Evolutionary conservation across 2,113 vertebrate genomes (phyloP).

Genomic region (Corythornis vintsioides): DNA sequence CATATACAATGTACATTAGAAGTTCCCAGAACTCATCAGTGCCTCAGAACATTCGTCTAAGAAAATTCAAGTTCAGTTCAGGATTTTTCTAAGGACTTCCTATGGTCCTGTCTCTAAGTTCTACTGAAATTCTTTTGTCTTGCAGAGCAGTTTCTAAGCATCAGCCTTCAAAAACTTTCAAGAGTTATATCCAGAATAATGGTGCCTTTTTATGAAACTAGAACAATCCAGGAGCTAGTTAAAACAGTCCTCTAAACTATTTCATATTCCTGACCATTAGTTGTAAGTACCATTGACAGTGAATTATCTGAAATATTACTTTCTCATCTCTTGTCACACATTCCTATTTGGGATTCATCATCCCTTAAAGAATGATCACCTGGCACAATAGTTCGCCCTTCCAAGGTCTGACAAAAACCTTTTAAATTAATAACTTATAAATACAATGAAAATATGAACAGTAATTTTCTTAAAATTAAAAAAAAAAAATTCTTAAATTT

Average conservation of each 20-base stretch:
- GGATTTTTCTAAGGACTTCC: not conserved
- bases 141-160: not conserved
- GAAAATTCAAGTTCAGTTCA: not conserved
- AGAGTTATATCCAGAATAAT: not conserved
- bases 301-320: not conserved
- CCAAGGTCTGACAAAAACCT: not conserved
- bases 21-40: not conserved
- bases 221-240: not conserved
- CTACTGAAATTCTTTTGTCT: not conserved
- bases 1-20: not conserved
- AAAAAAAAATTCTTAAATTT: not conserved
- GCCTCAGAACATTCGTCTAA: not conserved
- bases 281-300: not conserved
- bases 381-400: not conserved
- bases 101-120: not conserved
- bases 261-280: not conserved
- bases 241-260: not conserved
- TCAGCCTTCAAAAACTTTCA: not conserved
- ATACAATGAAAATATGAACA: not conserved
- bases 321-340: not conserved
- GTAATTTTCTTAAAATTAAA: not conserved
- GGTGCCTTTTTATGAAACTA: not conserved
- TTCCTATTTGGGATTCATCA: not conserved
- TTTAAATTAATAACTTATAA: not conserved
- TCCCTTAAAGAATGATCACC: not conserved